phyloP scores from a whole-genome alignment of 1,140 invertebrate genomes.

The Euschistus heros region DNA sequence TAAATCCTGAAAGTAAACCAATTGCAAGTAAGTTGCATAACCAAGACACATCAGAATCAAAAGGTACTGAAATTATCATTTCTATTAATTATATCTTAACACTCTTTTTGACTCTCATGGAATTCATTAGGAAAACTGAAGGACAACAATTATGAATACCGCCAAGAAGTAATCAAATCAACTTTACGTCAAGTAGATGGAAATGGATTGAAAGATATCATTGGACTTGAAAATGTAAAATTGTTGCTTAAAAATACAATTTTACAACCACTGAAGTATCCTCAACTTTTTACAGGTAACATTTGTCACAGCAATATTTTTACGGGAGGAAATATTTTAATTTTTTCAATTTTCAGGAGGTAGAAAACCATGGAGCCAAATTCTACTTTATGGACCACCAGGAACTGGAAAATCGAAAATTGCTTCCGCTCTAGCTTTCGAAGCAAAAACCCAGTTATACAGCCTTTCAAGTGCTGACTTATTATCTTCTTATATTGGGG shows the following conservation, averaged over 20 bases:
- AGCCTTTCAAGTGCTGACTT: constrained; percentile 44
- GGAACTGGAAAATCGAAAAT: constrained; percentile 60
- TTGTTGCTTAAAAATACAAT: constrained; percentile 37
- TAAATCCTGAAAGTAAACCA: neutral
- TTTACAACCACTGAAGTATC: constrained; percentile 36
- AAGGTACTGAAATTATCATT: neutral
- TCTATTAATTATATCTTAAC: neutral
- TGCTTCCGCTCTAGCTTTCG: constrained; percentile 44
- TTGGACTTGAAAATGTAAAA: constrained; percentile 37
- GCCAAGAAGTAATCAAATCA: neutral
- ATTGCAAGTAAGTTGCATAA: neutral
- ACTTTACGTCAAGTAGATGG: neutral
- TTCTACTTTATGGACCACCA: constrained; percentile 59
- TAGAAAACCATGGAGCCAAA: constrained; percentile 35
- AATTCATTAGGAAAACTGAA: neutral
- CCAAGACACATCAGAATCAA: neutral
- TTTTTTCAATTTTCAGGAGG: constrained; percentile 28
- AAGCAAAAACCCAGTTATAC: constrained; percentile 41
- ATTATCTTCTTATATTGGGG: constrained; percentile 44
- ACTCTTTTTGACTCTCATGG: neutral
- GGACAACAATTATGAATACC: neutral
- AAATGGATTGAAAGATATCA: constrained; percentile 34
- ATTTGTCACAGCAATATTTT: constrained; percentile 29
- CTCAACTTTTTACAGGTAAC: constrained; percentile 38
- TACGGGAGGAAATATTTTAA: neutral